phyloP scores from a whole-genome alignment of 2,113 vertebrate genomes.

The Corapipo altera region DNA sequence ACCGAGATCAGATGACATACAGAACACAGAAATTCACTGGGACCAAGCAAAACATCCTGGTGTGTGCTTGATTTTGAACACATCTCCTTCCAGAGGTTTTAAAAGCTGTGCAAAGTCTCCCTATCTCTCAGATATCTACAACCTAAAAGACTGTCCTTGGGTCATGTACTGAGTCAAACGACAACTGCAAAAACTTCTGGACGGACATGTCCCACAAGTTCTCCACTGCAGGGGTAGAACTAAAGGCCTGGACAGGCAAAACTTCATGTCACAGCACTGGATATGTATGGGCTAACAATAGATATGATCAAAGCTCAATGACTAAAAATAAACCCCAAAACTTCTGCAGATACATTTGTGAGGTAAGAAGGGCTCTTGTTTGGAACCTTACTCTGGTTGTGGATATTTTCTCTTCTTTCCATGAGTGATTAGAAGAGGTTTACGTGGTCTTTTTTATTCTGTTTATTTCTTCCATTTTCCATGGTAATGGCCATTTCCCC shows the following conservation, averaged over 20 bases:
- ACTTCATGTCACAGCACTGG: background rate
- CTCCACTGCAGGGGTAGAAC: background rate
- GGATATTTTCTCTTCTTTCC: background rate
- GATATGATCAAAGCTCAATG: fast-evolving
- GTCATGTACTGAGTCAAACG: background rate
- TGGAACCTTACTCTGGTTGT: background rate
- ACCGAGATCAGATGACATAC: background rate
- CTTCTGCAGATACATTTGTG: background rate
- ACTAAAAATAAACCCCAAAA: background rate
- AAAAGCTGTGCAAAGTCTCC: background rate
- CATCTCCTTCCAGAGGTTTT: background rate
- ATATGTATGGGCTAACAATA: background rate
- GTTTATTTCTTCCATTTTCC: background rate
- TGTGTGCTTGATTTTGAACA: background rate
- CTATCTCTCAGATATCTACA: background rate
- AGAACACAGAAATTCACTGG: background rate
- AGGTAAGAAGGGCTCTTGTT: background rate
- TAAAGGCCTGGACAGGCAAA: background rate
- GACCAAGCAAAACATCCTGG: background rate
- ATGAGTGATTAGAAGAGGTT: background rate
- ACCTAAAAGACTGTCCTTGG: background rate
- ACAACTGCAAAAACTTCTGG: background rate
- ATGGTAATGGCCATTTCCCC: background rate
- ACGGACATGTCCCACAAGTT: background rate
- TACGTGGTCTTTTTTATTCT: background rate